Evolutionary conservation across 53 echinoderm and acorn worm species (phyloP).

Genomic region (Arbacia lixula): DNA sequence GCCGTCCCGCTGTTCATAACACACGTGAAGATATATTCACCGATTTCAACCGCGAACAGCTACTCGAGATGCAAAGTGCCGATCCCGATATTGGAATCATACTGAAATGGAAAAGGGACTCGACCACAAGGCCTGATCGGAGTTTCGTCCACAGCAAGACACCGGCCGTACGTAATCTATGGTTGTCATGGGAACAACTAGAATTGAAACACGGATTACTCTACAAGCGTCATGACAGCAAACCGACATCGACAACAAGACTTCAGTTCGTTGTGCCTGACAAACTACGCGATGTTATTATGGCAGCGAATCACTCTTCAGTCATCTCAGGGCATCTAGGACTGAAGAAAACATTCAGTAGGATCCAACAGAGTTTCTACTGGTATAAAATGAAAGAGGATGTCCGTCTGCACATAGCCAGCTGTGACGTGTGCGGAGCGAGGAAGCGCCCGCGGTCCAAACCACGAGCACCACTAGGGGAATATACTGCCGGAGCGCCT

Average conservation of each 20-base stretch:
- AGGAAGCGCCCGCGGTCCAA: slow-evolving; percentile 55
- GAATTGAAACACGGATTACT: slow-evolving; percentile 45
- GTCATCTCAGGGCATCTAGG: slow-evolving; percentile 61
- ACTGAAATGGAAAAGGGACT: slow-evolving; percentile 50
- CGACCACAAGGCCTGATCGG: slow-evolving; percentile 43
- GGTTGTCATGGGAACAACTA: slow-evolving; percentile 65
- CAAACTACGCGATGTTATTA: slow-evolving; percentile 29
- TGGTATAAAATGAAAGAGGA: slow-evolving; percentile 58
- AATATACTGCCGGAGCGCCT: slow-evolving; percentile 59
- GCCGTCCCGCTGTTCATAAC: neutral
- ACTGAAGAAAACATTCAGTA: slow-evolving; percentile 61
- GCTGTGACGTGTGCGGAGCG: slow-evolving; percentile 68
- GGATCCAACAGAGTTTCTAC: slow-evolving; percentile 49
- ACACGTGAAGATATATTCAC: neutral
- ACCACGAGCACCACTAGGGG: slow-evolving; percentile 61
- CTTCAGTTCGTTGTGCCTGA: slow-evolving; percentile 60
- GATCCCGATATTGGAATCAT: slow-evolving; percentile 35
- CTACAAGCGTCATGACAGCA: slow-evolving; percentile 48
- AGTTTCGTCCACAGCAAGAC: slow-evolving; percentile 43
- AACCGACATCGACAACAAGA: neutral
- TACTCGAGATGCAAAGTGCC: slow-evolving; percentile 31
- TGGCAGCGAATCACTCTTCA: slow-evolving; percentile 46
- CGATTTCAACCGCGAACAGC: slow-evolving; percentile 14
- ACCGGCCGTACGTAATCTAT: slow-evolving; percentile 64
- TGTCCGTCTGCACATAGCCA: too few species aligned